These are phyloP conservation scores for Pseudorectes ferrugineus DNA, from an alignment of 2,113 vertebrate species.

Conservation along the genomic window DNA sequence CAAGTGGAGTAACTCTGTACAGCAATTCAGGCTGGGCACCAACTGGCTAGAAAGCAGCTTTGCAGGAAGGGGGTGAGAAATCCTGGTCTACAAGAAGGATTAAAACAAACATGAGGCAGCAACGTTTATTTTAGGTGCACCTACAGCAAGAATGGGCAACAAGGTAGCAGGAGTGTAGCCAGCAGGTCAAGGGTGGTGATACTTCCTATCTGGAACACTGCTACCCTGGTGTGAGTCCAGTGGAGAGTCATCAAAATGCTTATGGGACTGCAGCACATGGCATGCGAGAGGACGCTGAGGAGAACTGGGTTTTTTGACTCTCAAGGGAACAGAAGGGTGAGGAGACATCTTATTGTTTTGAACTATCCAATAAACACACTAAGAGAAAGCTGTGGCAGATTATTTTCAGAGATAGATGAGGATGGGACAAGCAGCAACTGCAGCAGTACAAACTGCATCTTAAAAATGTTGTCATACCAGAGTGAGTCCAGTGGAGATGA, in stretches of 20 bases:
- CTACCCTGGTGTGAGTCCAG: neutral
- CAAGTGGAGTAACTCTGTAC: no score
- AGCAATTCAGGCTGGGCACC: neutral
- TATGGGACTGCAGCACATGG: neutral
- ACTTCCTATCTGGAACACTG: neutral
- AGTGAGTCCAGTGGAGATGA: neutral
- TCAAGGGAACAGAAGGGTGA: neutral
- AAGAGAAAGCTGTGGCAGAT: neutral
- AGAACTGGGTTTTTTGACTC: neutral
- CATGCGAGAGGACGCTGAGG: fast-evolving
- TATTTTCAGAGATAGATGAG: neutral
- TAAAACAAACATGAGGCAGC: neutral
- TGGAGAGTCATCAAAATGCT: neutral
- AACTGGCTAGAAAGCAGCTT: neutral
- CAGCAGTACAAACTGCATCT: neutral
- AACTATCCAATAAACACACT: neutral
- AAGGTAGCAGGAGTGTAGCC: neutral
- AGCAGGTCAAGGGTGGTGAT: neutral
- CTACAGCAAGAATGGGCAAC: neutral
- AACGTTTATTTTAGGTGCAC: neutral
- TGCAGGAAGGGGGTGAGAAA: neutral
- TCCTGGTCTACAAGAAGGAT: neutral
- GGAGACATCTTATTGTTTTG: neutral
- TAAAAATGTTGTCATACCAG: neutral
- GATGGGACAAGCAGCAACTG: neutral